Base-by-base conservation (phyloP, 2,797 vertebrate species). In the Moxostoma hubbsi region DNA sequence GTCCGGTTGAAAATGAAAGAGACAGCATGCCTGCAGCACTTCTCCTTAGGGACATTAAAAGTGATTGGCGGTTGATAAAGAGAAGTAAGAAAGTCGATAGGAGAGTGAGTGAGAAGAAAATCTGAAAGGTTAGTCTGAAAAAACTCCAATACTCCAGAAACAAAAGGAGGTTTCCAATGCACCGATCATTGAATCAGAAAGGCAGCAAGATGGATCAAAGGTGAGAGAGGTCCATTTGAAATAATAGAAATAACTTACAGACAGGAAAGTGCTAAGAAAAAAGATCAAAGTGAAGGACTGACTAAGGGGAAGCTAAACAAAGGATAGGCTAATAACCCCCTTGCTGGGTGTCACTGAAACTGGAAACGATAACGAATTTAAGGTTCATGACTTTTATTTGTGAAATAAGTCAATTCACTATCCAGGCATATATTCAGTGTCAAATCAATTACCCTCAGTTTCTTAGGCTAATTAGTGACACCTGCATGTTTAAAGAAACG, bases 11-110 rank as follows among this genome's bases (percentile, higher is more conserved):
- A 46, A 12, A 18, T 61, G 11, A 24, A 77, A 74, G 50, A 67
- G 71, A 73, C 58, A 73, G 63, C 71, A 70, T 18, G 62, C 80
- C 47, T 69, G 77, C 65, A 58, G 59, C 75, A 79, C 47, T 66
- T 7, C 67, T 47, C 83, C 82, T 72, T 49, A 18, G 70, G 64
- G 80, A 69, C 74, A 73, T 75, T 61, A 75, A 63, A 76, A 80
- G 61, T 24, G 73, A 81, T 80, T 75, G 73, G 69, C 71, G 73
- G 77, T 75, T 75, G 74, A 83, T 83, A 83, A 83, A 75, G 73
- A 83, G 49, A 64, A 77, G 64, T 59, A 73, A 70, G 36, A 80
- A 80, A 77, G 84, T 85, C 77, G 47, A 83, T 82, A 81, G n/a
- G 7, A 72, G 59, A 61, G 54, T 68, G 77, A 72, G 70, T 57